These are phyloP conservation scores for Drosophila antonietae DNA, from an alignment of 2,888 invertebrate genomes.

Conservation along the genomic window DNA sequence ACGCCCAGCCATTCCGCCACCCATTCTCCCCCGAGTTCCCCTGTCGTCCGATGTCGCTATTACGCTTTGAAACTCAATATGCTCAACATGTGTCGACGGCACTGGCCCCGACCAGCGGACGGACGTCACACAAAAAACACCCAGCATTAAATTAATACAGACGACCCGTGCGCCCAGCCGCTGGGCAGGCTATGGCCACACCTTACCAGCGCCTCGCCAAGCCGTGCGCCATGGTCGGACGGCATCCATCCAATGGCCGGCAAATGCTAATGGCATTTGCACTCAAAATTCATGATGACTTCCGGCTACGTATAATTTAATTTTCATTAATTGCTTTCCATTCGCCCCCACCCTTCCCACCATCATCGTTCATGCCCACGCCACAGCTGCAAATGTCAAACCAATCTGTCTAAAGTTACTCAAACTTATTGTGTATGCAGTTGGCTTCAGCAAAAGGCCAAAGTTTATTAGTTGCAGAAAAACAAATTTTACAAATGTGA, in stretches of 20 bases:
- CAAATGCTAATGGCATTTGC: constrained; percentile 72
- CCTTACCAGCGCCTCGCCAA: constrained; percentile 1
- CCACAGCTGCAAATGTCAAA: constrained; percentile 9
- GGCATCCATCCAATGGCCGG: constrained; percentile 16
- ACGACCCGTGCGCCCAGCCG: constrained; percentile 21
- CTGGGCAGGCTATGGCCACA: constrained; percentile 24
- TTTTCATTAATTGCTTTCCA: constrained; percentile 77
- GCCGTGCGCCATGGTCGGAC: background rate
- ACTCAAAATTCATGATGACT: constrained; percentile 73
- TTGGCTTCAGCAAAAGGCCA: background rate
- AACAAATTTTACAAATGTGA: background rate
- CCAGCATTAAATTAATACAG: constrained; percentile 49
- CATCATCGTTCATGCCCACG: background rate
- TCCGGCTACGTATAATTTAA: constrained; percentile 71
- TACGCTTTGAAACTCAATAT: constrained; percentile 68
- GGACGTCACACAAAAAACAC: background rate
- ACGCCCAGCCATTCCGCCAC: background rate
- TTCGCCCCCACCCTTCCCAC: background rate
- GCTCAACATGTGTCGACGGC: constrained; percentile 62
- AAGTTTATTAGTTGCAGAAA: constrained; percentile 4
- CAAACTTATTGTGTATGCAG: background rate
- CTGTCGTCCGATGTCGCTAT: constrained; percentile 23
- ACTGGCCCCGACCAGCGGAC: background rate
- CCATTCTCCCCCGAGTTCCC: background rate
- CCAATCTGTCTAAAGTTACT: background rate